A percentile compares a stretch with the other conserved stretches of the same genome.
These are phyloP conservation scores for Dryobates pubescens DNA, from an alignment of 2,797 vertebrate genomes.

Conservation along the genomic window DNA sequence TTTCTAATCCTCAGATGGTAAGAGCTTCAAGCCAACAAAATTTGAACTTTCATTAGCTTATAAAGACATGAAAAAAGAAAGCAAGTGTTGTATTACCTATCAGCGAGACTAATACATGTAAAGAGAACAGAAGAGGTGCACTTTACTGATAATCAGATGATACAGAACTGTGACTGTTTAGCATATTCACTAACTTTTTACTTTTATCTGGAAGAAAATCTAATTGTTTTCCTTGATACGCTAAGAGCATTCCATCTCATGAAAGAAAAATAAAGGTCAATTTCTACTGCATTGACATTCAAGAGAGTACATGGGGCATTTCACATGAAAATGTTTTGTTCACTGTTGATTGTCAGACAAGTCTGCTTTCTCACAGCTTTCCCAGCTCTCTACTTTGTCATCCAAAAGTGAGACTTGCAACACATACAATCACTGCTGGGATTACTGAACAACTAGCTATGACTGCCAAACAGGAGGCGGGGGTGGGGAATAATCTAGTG, in stretches of 20 bases:
- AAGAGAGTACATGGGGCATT: background rate
- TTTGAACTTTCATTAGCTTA: background rate
- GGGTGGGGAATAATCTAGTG: too few relatives aligned
- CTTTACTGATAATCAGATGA: background rate
- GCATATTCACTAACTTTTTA: background rate
- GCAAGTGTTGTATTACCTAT: background rate
- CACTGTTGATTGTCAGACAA: background rate
- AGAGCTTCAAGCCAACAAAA: background rate
- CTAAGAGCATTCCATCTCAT: background rate
- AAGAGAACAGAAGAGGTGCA: background rate
- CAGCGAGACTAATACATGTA: background rate
- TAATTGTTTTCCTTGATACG: background rate
- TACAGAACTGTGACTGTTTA: background rate
- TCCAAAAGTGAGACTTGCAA: background rate
- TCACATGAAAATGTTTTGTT: background rate
- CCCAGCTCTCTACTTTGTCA: background rate
- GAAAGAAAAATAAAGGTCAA: background rate
- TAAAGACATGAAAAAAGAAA: background rate
- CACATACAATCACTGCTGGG: background rate
- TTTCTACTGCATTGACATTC: background rate
- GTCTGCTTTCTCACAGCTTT: background rate
- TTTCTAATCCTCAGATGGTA: slow-evolving; percentile 15
- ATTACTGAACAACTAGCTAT: background rate
- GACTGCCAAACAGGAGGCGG: background rate
- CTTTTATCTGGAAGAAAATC: background rate